A percentile compares a stretch with the other conserved stretches of the same genome.
Conservation (phyloP, 2,113 vertebrate species). For the Rafetus swinhoei region DNA sequence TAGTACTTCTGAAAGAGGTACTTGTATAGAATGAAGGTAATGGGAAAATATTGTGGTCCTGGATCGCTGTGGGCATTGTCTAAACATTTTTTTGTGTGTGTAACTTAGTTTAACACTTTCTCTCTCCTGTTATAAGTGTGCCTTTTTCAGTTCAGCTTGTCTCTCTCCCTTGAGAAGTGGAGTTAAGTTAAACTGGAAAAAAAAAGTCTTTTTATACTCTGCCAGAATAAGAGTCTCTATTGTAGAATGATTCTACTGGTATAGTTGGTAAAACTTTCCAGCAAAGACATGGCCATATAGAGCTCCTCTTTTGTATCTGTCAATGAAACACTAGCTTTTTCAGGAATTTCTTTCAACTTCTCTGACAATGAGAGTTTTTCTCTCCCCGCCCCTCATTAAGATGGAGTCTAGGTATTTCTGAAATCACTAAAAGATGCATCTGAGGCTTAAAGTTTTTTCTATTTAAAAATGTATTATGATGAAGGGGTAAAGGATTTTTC, state of each 20-base stretch:
- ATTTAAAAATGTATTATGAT: background rate
- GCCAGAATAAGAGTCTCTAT: background rate
- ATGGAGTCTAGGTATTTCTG: background rate
- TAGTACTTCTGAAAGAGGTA: background rate
- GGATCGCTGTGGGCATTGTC: background rate
- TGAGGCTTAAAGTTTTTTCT: fast-evolving
- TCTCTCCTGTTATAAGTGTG: background rate
- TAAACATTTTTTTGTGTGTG: background rate
- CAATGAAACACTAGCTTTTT: background rate
- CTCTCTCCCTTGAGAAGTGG: background rate
- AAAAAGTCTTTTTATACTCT: background rate
- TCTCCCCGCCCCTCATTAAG: too few relatives aligned
- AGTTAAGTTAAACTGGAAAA: background rate
- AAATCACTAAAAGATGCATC: background rate
- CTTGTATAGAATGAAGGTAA: background rate
- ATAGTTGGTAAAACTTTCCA: background rate
- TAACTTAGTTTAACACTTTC: background rate
- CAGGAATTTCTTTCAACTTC: background rate
- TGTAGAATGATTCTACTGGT: background rate
- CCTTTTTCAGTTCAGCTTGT: constrained; percentile 31
- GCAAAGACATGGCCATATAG: background rate
- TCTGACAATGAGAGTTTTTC: background rate
- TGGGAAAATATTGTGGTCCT: background rate
- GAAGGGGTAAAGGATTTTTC: background rate
- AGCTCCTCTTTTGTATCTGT: background rate